Evolutionary conservation across 2,113 vertebrate species (phyloP), one percentile per base, ranked within the genome.

Genomic region (Loxodonta africana): DNA sequence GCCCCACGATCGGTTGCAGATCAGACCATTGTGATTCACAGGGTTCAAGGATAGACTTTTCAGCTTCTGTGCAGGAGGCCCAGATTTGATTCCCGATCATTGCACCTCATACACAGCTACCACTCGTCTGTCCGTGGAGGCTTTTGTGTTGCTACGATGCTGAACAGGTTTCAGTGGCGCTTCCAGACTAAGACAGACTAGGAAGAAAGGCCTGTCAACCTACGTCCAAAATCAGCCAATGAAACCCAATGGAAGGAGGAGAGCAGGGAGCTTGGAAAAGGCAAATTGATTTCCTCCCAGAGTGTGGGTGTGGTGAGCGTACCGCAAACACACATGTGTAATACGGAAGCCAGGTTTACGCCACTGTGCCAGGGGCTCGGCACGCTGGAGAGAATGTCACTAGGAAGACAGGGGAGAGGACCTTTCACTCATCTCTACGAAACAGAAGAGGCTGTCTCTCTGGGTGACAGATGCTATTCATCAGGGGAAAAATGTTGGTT

Each of bases 401-500:
- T 74, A 25, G 20, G 37, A 69, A 30, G 37, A 26, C 0, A 8
- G 26, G 76, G 28, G n/a, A 63, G 17, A 60, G 28, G 25, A 94
- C 53, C 23, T 41, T 63, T 73, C 12, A 28, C 84, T 88, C 69
- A 80, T 84, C 80, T 97, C 96, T 96, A 90, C 6, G 65, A 97
- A 95, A 90, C 93, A 96, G 97, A 89, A 91, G 88, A 74, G 63
- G 87, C 57, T 67, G 1, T 80, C 90, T 95, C 74, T 97, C 63
- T 9, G 44, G 46, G 51, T 74, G 53, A 89, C 88, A 65, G 96
- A 82, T 84, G 65, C 81, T 97, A 30, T 77, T 82, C 81, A 74
- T 88, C 77, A 88, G 91, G 95, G 96, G 97, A 97, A 91, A 94
- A 86, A 86, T 89, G 92, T 95, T 96, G 95, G 89, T 92, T 96